Percentiles rank a stretch among this genome's conserved stretches.
phyloP scores from a whole-genome alignment of 2,113 vertebrate species.

The Parus major region DNA sequence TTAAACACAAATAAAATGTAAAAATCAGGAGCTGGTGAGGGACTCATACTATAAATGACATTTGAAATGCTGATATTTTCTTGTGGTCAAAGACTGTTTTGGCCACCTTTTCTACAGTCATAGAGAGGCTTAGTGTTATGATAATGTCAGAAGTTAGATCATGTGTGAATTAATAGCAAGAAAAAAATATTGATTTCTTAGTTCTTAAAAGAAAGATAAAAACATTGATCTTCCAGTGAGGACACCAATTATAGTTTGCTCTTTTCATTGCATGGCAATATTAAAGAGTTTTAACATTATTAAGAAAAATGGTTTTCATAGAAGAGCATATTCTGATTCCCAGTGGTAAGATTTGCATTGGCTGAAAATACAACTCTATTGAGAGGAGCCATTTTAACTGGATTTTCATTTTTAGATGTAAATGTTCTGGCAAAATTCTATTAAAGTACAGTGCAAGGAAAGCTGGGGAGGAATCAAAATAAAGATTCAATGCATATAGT shows the following conservation, averaged over 20 bases:
- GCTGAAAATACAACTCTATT: not conserved
- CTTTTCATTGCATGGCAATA: not conserved
- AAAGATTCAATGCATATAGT: not conserved
- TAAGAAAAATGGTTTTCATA: not conserved
- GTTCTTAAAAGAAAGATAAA: not conserved
- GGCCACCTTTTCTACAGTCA: not conserved
- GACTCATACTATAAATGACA: not conserved
- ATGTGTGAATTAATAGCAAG: not conserved
- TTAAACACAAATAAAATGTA: not conserved
- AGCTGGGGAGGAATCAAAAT: not conserved
- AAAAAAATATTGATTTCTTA: not conserved
- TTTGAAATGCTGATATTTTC: not conserved
- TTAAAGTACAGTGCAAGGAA: not conserved
- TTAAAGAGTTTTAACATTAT: not conserved
- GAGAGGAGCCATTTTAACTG: not conserved
- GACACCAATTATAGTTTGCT: not conserved
- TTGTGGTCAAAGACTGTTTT: not conserved
- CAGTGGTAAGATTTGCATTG: not conserved
- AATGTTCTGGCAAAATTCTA: conserved; percentile 3
- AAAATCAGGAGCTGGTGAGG: not conserved
- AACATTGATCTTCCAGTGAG: not conserved
- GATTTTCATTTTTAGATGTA: conserved; percentile 42
- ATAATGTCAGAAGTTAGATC: not conserved
- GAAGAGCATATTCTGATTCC: not conserved
- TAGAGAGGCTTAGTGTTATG: not conserved